Conservation (phyloP, 2,113 vertebrate species). For the Halichoerus grypus region DNA sequence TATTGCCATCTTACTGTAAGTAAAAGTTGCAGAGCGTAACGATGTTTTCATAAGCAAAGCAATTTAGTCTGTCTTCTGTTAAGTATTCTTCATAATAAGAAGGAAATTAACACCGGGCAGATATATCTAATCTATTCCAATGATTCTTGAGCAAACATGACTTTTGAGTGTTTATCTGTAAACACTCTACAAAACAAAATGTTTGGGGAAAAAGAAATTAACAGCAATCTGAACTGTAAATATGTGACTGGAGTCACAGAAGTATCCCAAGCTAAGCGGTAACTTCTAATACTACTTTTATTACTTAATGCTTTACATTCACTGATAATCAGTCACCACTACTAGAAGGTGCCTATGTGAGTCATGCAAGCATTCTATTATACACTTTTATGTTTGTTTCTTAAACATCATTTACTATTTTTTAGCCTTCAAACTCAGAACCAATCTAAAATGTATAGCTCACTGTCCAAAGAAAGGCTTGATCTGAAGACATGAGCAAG, state of each 20-base stretch:
- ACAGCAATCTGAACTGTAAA: not conserved
- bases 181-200: not conserved
- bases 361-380: not conserved
- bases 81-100: conserved; percentile 10
- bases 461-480: not conserved
- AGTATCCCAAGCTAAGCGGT: not conserved
- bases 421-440: conserved; percentile 52
- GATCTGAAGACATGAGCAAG: not conserved
- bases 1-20: not conserved
- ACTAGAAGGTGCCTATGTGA: not conserved
- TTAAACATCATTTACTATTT: not conserved
- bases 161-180: conserved; percentile 22
- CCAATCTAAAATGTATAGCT: not conserved
- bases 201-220: conserved; percentile 26
- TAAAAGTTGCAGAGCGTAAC: not conserved
- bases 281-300: conserved; percentile 52
- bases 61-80: not conserved
- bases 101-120: conserved; percentile 20
- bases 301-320: conserved; percentile 5
- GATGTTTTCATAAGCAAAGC: conserved; percentile 1
- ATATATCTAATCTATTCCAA: not conserved
- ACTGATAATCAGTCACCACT: conserved; percentile 1
- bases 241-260: not conserved
- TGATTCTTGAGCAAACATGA: not conserved
- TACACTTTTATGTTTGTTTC: conserved; percentile 44